phyloP scores from a whole-genome alignment of 1,140 invertebrate genomes.

The Diprion similis region DNA sequence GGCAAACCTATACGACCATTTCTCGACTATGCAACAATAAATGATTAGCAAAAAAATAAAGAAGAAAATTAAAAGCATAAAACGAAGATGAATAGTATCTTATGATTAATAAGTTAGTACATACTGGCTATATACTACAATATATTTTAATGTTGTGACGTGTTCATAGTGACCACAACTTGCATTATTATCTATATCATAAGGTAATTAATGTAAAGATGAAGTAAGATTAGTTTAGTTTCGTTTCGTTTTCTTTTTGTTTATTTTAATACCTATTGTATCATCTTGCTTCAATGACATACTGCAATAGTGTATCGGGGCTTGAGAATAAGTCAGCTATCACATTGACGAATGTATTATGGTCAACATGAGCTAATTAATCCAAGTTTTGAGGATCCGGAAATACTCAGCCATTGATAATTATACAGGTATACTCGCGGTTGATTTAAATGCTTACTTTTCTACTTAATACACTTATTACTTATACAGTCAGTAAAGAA shows the following conservation, averaged over 20 bases:
- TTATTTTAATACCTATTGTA: no score
- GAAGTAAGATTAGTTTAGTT: background rate
- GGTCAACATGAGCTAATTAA: no score
- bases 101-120: constrained; percentile 44
- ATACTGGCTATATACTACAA: constrained; percentile 43
- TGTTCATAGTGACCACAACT: constrained; percentile 51
- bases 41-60: constrained; percentile 28
- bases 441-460: no score
- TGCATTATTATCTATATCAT: constrained; percentile 12
- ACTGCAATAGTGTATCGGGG: background rate
- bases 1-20: constrained; percentile 36
- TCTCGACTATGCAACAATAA: constrained; percentile 37
- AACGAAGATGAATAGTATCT: constrained; percentile 36
- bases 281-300: background rate
- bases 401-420: no score
- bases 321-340: background rate
- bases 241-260: background rate
- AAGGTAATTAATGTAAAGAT: background rate
- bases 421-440: no score
- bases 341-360: no score
- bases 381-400: no score
- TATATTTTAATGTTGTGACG: constrained; percentile 56
- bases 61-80: constrained; percentile 32
- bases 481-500: no score
- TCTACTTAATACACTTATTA: no score